Conservation (phyloP, 2,113 vertebrate species). For the Eonycteris spelaea region DNA sequence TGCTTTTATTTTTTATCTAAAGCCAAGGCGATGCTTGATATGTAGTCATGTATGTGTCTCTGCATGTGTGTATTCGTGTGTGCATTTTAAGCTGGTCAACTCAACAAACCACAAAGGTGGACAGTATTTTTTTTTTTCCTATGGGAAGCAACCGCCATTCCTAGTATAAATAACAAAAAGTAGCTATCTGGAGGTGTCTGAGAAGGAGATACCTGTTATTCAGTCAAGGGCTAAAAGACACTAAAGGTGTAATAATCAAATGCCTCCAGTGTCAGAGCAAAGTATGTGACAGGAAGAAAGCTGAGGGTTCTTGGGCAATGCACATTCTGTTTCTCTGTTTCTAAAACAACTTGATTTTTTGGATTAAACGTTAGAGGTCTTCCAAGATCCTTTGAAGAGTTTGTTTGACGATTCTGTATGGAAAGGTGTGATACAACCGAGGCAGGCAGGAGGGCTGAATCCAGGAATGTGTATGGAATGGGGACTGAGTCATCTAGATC, state of each 20-base stretch:
- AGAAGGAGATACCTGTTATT: background rate
- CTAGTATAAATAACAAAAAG: background rate
- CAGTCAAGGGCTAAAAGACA: background rate
- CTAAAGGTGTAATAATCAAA: too few relatives aligned
- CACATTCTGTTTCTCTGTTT: background rate
- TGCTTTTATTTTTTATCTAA: background rate
- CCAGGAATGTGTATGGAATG: too few relatives aligned
- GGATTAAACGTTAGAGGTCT: background rate
- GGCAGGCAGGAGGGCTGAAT: background rate
- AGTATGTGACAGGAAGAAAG: background rate
- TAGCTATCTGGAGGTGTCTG: background rate
- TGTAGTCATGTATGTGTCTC: rapidly evolving
- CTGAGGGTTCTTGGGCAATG: background rate
- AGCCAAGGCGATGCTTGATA: background rate
- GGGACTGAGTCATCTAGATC: background rate
- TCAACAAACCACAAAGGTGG: background rate
- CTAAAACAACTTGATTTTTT: background rate
- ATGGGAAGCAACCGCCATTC: background rate
- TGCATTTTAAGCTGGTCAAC: background rate
- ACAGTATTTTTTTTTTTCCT: background rate
- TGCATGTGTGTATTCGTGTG: background rate
- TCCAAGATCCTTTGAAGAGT: background rate
- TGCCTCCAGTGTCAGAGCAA: background rate
- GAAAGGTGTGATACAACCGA: background rate
- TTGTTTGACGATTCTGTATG: background rate